phyloP scores from a whole-genome alignment of 92 coral and sea anemone species.

The Zoanthus gigantus region DNA sequence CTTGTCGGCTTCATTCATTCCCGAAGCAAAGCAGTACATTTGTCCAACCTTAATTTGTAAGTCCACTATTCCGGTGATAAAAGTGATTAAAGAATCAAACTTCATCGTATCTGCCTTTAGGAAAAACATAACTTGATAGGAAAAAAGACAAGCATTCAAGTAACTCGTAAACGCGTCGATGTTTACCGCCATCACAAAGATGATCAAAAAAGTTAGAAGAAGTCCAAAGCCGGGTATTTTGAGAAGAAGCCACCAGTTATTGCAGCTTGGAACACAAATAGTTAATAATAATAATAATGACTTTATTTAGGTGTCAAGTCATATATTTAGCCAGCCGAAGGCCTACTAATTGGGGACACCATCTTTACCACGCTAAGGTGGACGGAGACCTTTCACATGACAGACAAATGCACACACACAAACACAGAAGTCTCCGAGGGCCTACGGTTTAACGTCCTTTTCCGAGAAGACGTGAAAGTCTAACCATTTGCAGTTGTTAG shows the following conservation, averaged over 20 bases:
- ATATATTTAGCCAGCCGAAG: too few relatives aligned
- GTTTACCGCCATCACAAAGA: constrained; percentile 71
- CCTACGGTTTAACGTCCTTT: too few relatives aligned
- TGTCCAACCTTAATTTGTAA: constrained; percentile 59
- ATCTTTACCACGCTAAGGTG: too few relatives aligned
- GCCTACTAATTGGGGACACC: too few relatives aligned
- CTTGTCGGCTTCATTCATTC: constrained; percentile 91
- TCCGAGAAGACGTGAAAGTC: too few relatives aligned
- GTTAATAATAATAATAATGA: too few relatives aligned
- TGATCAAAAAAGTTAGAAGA: constrained; percentile 65
- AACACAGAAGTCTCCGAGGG: too few relatives aligned
- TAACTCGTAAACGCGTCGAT: constrained; percentile 89
- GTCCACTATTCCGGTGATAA: constrained; percentile 77
- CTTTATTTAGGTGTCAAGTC: too few relatives aligned
- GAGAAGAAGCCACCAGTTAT: constrained; percentile 60
- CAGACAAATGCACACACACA: too few relatives aligned
- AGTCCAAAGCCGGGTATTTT: constrained; percentile 59
- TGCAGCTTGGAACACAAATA: constrained; percentile 60
- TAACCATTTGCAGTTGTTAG: too few relatives aligned
- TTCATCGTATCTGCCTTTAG: constrained; percentile 65
- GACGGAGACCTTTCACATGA: too few relatives aligned
- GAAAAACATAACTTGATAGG: constrained; percentile 83
- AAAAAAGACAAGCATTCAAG: constrained; percentile 92
- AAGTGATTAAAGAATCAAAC: constrained; percentile 75
- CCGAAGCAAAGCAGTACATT: constrained; percentile 66